These are phyloP conservation scores for Leptinotarsa lineolata DNA, from an alignment of 1,140 invertebrate genomes.

Conservation along the genomic window DNA sequence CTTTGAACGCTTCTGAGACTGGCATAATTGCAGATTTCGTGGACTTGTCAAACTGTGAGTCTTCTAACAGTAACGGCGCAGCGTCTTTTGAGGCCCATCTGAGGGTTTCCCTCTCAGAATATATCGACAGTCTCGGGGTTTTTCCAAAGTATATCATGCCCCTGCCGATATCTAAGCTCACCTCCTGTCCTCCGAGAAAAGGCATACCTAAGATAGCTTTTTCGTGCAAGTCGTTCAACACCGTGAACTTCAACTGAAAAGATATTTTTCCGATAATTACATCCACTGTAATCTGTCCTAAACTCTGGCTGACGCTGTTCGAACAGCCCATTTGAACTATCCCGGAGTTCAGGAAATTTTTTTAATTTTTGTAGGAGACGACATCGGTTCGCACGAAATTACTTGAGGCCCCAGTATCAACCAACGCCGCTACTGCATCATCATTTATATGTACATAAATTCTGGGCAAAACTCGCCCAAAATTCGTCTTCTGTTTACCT, in stretches of 20 bases:
- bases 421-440: too few relatives aligned
- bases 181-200: background rate
- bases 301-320: background rate
- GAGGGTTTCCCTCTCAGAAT: background rate
- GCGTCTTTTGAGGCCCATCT: background rate
- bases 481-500: too few relatives aligned
- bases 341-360: background rate
- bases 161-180: background rate
- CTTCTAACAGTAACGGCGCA: background rate
- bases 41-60: too few relatives aligned
- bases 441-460: too few relatives aligned
- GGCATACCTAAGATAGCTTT: background rate
- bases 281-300: background rate
- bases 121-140: too few relatives aligned
- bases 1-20: background rate
- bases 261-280: background rate
- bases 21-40: too few relatives aligned
- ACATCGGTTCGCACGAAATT: background rate
- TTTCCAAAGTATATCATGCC: too few relatives aligned
- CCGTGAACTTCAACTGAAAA: background rate
- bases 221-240: background rate
- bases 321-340: background rate
- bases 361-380: background rate
- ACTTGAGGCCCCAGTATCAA: background rate
- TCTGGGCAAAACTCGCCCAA: too few relatives aligned